Percentiles rank a stretch among this genome's conserved stretches.
Conservation (phyloP, 30 jellyfish, hydroid and myxozoan species). For the Catostylus mosaicus region DNA sequence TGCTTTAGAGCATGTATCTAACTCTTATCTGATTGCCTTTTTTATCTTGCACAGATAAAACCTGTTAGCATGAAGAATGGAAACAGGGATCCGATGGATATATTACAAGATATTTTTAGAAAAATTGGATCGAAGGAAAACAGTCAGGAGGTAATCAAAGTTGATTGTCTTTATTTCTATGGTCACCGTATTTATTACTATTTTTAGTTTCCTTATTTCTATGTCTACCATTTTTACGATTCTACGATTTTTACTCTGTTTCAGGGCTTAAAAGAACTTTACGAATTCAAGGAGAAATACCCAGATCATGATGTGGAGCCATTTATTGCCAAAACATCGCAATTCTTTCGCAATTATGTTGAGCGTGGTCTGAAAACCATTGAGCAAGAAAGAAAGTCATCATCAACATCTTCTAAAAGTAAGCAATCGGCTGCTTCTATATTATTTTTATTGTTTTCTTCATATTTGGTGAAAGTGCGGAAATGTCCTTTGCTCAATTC, state of each 20-base stretch:
- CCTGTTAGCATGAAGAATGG: not conserved
- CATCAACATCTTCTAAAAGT: not conserved
- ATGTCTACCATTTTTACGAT: no score
- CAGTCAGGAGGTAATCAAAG: conserved; percentile 87
- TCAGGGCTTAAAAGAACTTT: conserved; percentile 91
- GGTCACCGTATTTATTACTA: no score
- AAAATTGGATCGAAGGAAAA: conserved; percentile 95
- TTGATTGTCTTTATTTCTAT: no score
- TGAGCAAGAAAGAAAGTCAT: conserved; percentile 71
- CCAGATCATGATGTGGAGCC: conserved; percentile 95
- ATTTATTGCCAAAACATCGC: conserved; percentile 78
- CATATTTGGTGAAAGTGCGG: no score
- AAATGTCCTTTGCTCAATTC: no score
- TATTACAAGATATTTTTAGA: conserved; percentile 78
- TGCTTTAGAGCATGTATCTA: no score
- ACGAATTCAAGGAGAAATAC: conserved; percentile 83
- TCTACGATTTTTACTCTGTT: not conserved
- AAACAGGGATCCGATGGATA: conserved; percentile 30
- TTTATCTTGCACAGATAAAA: not conserved
- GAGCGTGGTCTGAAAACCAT: conserved; percentile 87
- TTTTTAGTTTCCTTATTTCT: no score
- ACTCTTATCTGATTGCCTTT: not conserved
- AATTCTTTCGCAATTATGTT: conserved; percentile 88
- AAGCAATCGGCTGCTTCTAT: not conserved
- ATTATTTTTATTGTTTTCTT: no score